Base-by-base conservation (phyloP, 53 echinoderm and acorn worm genomes). In the Actinopyga echinites region DNA sequence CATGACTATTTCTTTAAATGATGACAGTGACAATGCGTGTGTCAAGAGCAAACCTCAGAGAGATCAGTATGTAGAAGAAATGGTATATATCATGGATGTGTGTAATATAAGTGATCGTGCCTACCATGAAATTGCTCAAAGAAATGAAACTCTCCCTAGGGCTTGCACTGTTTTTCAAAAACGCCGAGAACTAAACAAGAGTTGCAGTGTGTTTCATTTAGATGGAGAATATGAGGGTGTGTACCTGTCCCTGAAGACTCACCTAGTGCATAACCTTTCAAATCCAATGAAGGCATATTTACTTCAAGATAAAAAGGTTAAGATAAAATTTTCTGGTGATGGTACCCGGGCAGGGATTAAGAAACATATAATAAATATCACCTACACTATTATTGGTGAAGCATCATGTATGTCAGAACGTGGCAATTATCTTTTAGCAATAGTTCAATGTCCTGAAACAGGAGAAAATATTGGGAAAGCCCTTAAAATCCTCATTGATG, bases 261-360 rank as follows among this genome's bases (percentile, higher is more conserved):
- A 79, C 33, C 45, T 87, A 17, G 59, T 83, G 42, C 53, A 84
- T 62, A 80, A 29, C 7, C 64, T 89, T 19, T 38, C 30, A 54
- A 44, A 89, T 52, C 80, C 73, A 57, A 83, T 60, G 4, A 79
- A 80, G 54, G 64, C 65, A 40, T 49, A 86, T 68, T 56, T 89
- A 21, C 67, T 86, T 23, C 25, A 80, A 65, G 83, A 92, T 57
- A 57, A 63, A n/a, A 86, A 65, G 30, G 75, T 90, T 32, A 80
- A 67, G 74, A 87, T 93, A 6, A 89, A 93, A 69, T 23, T 90
- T 1, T 82, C 75, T 82, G 93, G 93, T 13, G 93, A 93, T 84
- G 93, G 93, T 2, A 90, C 85, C 26, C 45, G 90, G 32, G 77
- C 85, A 8, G 88, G 82, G 4, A 82, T 74, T 3, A 87, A 87